phyloP scores from a whole-genome alignment of 2,797 vertebrate genomes.

The Ceryle rudis region DNA sequence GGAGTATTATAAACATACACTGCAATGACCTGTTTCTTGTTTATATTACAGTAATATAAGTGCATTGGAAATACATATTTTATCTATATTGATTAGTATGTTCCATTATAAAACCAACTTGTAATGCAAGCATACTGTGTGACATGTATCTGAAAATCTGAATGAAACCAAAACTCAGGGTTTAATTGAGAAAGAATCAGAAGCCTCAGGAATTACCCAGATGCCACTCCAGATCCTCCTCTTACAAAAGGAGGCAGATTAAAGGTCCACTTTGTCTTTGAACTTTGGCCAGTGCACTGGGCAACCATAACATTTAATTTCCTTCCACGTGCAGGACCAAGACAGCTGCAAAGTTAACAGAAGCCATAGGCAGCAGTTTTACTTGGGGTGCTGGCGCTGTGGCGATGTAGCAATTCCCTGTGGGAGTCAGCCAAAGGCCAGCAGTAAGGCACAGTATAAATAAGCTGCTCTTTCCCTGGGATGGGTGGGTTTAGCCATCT shows the following conservation, averaged over 20 bases:
- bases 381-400: not conserved
- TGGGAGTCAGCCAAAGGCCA: not conserved
- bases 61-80: not conserved
- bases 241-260: not conserved
- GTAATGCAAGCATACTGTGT: not conserved
- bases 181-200: not conserved
- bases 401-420: accelerated
- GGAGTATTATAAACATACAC: not conserved
- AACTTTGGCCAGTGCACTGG: not conserved
- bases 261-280: not conserved
- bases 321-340: not conserved
- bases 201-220: not conserved
- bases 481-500: not conserved
- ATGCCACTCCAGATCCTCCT: not conserved
- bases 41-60: not conserved
- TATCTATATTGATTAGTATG: not conserved
- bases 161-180: not conserved
- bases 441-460: not conserved
- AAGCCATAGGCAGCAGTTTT: accelerated
- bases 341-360: not conserved
- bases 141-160: not conserved
- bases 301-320: not conserved
- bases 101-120: not conserved
- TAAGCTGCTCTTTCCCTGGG: not conserved
- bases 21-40: not conserved